phyloP scores from a whole-genome alignment of 1,140 invertebrate genomes.

The Drosophila busckii region DNA sequence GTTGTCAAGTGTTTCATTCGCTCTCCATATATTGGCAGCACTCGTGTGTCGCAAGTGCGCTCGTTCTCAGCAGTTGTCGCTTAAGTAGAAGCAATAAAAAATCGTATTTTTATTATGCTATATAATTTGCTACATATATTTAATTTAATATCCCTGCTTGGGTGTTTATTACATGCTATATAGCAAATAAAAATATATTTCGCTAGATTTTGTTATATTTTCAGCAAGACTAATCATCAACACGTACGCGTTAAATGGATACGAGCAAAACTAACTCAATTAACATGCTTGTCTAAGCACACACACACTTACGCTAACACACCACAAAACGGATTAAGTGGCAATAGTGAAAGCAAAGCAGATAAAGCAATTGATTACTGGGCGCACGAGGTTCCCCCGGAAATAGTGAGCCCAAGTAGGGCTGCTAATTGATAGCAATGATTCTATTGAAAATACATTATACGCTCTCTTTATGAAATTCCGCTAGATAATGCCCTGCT shows the following conservation, averaged over 20 bases:
- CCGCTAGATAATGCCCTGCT: too few relatives aligned
- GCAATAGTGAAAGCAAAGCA: too few relatives aligned
- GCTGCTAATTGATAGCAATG: too few relatives aligned
- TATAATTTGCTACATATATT: neutral
- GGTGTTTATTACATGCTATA: conserved; percentile 55
- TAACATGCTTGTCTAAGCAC: conserved; percentile 57
- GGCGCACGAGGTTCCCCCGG: too few relatives aligned
- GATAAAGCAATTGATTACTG: too few relatives aligned
- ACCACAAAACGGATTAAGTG: conserved; percentile 8
- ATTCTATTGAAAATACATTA: too few relatives aligned
- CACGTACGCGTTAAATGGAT: conserved; percentile 28
- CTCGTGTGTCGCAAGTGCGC: conserved; percentile 16
- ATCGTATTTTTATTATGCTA: neutral
- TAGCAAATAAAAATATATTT: conserved; percentile 25
- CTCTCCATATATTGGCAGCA: conserved; percentile 55
- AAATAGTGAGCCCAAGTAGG: too few relatives aligned
- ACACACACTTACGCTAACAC: conserved; percentile 5
- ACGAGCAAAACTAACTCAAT: conserved; percentile 55
- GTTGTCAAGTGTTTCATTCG: conserved; percentile 54
- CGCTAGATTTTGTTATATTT: conserved; percentile 24
- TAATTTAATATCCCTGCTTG: neutral
- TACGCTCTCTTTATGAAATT: too few relatives aligned
- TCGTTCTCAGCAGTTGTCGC: neutral
- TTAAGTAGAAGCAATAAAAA: neutral
- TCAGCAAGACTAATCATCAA: conserved; percentile 42